A percentile compares a stretch with the other conserved stretches of the same genome.
Conservation (phyloP, 1,140 invertebrate genomes). For the Oppia nitens region DNA sequence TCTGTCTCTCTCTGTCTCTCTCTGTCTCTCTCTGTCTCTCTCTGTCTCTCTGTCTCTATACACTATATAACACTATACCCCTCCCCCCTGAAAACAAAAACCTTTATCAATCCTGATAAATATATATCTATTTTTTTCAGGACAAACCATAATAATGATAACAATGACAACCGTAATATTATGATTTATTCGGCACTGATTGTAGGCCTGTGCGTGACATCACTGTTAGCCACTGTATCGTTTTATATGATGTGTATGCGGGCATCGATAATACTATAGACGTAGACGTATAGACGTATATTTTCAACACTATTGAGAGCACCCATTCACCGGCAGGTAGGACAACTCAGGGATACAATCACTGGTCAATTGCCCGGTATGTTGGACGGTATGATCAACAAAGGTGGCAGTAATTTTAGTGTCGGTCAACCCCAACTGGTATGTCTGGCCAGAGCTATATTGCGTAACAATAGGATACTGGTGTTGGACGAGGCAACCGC, state of each 20-base stretch:
- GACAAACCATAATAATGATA: too few relatives aligned
- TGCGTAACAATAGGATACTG: constrained; percentile 28
- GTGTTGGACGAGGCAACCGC: constrained; percentile 35
- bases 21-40: too few relatives aligned
- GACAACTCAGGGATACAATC: constrained; percentile 48
- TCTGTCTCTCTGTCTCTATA: too few relatives aligned
- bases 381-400: constrained; percentile 46
- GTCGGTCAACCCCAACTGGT: constrained; percentile 65
- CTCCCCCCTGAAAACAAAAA: too few relatives aligned
- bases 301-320: constrained; percentile 57
- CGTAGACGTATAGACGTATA: too few relatives aligned
- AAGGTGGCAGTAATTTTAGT: constrained; percentile 59
- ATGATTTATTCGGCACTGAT: constrained; percentile 29
- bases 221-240: constrained; percentile 38
- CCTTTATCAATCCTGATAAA: too few relatives aligned
- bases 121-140: too few relatives aligned
- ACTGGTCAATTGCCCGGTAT: constrained; percentile 43
- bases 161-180: too few relatives aligned
- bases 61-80: too few relatives aligned
- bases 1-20: too few relatives aligned
- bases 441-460: constrained; percentile 37
- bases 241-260: too few relatives aligned
- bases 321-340: constrained; percentile 62
- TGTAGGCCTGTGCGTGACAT: constrained; percentile 26
- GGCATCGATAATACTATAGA: too few relatives aligned